phyloP scores from a whole-genome alignment of 1,140 invertebrate species.

The Episyrphus balteatus region DNA sequence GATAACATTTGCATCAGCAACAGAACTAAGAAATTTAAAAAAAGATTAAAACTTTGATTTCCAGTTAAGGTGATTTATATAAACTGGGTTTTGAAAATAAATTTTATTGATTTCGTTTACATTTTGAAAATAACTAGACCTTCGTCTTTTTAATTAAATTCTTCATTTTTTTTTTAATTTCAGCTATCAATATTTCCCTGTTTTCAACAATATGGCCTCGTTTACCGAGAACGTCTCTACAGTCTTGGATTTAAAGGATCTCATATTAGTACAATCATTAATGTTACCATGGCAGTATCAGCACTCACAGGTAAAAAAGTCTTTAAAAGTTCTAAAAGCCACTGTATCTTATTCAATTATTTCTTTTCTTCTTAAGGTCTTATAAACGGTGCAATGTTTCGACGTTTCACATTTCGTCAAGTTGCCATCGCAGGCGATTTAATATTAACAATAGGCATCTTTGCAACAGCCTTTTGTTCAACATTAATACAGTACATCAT shows the following conservation, averaged over 20 bases:
- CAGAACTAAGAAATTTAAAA: no score
- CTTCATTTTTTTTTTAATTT: constrained; percentile 19
- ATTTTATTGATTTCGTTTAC: no score
- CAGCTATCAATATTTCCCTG: constrained; percentile 45
- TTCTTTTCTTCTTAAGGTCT: constrained; percentile 39
- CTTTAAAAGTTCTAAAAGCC: constrained; percentile 41
- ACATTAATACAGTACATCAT: constrained; percentile 44
- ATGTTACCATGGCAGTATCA: constrained; percentile 45
- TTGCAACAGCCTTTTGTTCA: constrained; percentile 41
- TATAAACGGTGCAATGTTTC: constrained; percentile 47
- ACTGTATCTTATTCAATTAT: not conserved
- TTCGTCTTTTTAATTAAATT: not conserved
- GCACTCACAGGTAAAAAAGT: constrained; percentile 46
- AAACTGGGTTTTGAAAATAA: no score
- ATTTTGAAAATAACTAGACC: no score
- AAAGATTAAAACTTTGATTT: no score
- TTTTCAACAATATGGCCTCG: constrained; percentile 47
- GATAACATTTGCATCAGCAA: no score
- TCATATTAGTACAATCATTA: constrained; percentile 47
- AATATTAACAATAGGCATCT: constrained; percentile 39
- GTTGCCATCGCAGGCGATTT: constrained; percentile 42
- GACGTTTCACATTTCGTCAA: constrained; percentile 45
- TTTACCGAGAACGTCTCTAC: constrained; percentile 45
- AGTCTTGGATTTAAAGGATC: constrained; percentile 42
- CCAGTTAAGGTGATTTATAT: no score